A percentile compares a stretch with the other conserved stretches of the same genome.
Evolutionary conservation across 2,797 vertebrate species (phyloP).

Genomic region (Anguilla marmorata): DNA sequence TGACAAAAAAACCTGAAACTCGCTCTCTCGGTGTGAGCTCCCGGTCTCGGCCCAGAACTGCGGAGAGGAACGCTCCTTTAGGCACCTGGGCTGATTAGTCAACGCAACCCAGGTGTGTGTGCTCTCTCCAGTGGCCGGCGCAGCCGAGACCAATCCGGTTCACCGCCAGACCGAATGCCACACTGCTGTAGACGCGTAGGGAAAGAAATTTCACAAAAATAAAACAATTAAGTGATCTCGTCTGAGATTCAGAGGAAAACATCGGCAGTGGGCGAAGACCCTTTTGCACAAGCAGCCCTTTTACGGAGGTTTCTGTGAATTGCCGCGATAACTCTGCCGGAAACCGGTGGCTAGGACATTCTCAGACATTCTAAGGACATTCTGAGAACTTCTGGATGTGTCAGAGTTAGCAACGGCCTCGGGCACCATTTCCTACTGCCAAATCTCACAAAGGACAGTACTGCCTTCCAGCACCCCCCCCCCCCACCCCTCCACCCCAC

Average conservation of each 20-base stretch:
- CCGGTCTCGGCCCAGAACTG: no score
- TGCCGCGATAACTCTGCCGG: not conserved
- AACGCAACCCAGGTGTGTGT: no score
- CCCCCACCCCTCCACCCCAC: not conserved
- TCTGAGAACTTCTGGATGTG: not conserved
- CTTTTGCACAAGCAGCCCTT: not conserved
- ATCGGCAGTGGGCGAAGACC: not conserved
- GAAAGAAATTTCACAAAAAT: not conserved
- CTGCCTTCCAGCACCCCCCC: not conserved
- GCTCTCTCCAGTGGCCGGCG: no score
- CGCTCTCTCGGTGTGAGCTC: no score
- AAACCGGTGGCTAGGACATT: not conserved
- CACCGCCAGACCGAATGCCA: no score
- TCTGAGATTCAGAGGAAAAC: not conserved
- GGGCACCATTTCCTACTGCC: not conserved
- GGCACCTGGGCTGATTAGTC: no score
- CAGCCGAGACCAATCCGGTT: no score
- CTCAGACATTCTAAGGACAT: not conserved
- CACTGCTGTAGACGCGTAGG: not conserved
- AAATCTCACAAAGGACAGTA: not conserved
- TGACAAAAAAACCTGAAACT: no score
- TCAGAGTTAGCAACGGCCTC: not conserved
- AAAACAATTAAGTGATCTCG: not conserved
- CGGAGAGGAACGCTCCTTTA: no score
- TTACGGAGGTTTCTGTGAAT: not conserved